These are phyloP conservation scores for Camponotus floridanus DNA, from an alignment of 1,140 invertebrate genomes.

Conservation along the genomic window DNA sequence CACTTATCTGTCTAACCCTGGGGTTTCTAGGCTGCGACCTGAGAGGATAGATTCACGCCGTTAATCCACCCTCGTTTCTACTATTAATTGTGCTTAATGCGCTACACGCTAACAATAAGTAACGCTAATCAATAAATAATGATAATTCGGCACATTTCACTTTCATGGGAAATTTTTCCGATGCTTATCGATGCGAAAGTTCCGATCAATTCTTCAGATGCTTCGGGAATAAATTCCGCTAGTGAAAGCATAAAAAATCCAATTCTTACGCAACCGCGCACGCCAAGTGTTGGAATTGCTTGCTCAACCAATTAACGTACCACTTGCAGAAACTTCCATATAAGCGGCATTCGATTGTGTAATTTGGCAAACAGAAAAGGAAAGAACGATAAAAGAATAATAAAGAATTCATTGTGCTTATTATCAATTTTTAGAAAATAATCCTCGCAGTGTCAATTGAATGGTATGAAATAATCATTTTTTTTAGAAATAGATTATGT, in stretches of 20 bases:
- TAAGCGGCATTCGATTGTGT: conserved; percentile 40
- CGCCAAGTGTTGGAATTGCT: conserved; percentile 2
- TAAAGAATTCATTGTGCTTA: background rate
- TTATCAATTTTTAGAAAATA: background rate
- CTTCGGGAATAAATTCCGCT: background rate
- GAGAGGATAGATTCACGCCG: conserved; percentile 55
- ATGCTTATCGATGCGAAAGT: background rate
- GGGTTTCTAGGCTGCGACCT: conserved; percentile 73
- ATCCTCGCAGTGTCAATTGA: background rate
- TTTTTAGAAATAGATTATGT: no score
- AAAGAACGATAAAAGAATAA: background rate
- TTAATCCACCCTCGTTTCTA: conserved; percentile 59
- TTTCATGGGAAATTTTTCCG: background rate
- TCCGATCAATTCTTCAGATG: conserved; percentile 11
- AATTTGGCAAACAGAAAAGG: background rate
- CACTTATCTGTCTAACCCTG: conserved; percentile 72
- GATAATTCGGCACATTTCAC: conserved; percentile 23
- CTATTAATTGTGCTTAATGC: conserved; percentile 56
- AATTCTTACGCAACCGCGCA: conserved; percentile 10
- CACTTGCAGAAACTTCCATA: conserved; percentile 6
- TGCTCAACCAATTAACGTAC: conserved; percentile 11
- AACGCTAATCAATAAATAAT: background rate
- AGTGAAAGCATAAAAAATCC: conserved; percentile 43
- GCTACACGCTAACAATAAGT: conserved; percentile 21
- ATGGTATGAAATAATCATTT: background rate